phyloP scores from a whole-genome alignment of 2,113 vertebrate species.

The Eidolon helvum region DNA sequence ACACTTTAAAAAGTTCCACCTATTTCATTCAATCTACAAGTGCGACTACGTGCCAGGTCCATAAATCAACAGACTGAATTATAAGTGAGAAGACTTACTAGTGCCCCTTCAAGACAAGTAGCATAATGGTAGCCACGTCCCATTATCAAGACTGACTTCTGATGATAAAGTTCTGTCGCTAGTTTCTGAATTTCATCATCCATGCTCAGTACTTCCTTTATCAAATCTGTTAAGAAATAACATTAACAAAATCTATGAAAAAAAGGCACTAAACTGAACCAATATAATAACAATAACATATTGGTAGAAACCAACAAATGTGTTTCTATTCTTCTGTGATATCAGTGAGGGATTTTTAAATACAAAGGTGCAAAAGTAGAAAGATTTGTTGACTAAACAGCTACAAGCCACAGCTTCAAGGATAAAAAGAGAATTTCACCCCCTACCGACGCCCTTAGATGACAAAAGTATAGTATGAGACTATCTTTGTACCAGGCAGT shows the following conservation, averaged over 20 bases:
- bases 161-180: slow-evolving; percentile 94
- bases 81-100: slow-evolving; percentile 85
- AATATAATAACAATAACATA: background rate
- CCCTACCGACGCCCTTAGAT: background rate
- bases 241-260: slow-evolving; percentile 43
- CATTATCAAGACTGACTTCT: slow-evolving; percentile 99
- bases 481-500: slow-evolving; percentile 90
- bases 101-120: slow-evolving; percentile 96
- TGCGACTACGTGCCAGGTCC: background rate
- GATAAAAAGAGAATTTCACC: background rate
- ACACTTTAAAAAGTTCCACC: background rate
- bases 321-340: slow-evolving; percentile 5
- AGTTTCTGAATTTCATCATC: slow-evolving; percentile 98
- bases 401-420: background rate
- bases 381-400: slow-evolving; percentile 16
- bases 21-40: slow-evolving; percentile 15
- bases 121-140: slow-evolving; percentile 98
- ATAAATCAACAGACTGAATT: background rate
- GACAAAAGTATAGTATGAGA: background rate
- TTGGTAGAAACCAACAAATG: background rate
- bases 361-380: background rate
- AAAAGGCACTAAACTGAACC: background rate
- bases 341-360: background rate
- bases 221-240: slow-evolving; percentile 86
- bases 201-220: slow-evolving; percentile 96